Percentiles rank a stretch among this genome's conserved stretches.
Conservation (phyloP, 2,888 invertebrate species). For the Microplitis deprimator region DNA sequence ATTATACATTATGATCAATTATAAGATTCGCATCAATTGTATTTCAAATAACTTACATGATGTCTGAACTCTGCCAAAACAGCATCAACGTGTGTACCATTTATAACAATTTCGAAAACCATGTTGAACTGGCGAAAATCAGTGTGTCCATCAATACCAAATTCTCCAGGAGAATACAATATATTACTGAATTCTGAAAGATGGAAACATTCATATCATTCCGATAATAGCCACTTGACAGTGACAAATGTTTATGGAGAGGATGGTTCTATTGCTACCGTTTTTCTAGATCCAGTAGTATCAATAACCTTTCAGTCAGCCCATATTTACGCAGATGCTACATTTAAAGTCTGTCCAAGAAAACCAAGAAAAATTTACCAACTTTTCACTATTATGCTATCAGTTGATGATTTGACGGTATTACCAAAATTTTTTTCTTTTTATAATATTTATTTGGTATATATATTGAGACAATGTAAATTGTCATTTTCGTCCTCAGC, state of each 20-base stretch:
- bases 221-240: not conserved
- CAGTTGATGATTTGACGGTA: no score
- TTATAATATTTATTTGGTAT: no score
- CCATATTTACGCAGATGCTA: not conserved
- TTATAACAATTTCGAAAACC: not conserved
- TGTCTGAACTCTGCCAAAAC: no score
- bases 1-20: no score
- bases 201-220: not conserved
- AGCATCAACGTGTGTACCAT: not conserved
- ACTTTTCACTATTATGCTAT: no score
- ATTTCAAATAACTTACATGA: no score
- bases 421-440: no score
- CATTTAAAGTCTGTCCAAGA: not conserved
- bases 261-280: not conserved
- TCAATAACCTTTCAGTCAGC: not conserved
- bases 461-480: no score
- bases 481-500: no score
- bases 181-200: not conserved
- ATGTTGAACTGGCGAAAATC: not conserved
- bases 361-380: not conserved
- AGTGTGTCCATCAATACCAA: constrained; percentile 5
- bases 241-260: not conserved
- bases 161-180: not conserved
- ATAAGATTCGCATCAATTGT: no score
- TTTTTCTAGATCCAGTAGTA: not conserved